Conservation (phyloP, 1,140 invertebrate species). For the Apis cerana region DNA sequence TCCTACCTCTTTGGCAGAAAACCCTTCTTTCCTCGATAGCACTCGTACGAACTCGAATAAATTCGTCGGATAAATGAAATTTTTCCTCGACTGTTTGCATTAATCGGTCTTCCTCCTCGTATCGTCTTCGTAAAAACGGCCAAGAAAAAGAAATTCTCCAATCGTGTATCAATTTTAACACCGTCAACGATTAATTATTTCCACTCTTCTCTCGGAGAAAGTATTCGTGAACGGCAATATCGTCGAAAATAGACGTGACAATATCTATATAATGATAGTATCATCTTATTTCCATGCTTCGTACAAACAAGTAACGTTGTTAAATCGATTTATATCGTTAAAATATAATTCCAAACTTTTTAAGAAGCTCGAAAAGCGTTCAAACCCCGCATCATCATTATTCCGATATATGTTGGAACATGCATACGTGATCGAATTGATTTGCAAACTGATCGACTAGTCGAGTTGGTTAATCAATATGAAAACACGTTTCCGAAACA, state of each 20-base stretch:
- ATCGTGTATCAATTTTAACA: background rate
- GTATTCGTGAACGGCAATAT: background rate
- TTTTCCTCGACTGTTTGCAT: background rate
- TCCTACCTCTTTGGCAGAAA: background rate
- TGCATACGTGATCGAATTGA: no score
- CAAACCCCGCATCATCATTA: no score
- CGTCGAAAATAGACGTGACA: background rate
- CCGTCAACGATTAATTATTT: background rate
- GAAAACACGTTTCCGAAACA: no score
- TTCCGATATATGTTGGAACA: no score
- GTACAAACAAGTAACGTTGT: no score
- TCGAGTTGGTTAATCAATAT: no score
- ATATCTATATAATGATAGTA: no score
- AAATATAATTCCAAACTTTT: no score
- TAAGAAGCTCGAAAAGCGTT: no score
- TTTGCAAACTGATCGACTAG: no score
- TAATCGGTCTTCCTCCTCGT: background rate
- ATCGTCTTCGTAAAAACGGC: background rate
- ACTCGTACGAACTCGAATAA: background rate
- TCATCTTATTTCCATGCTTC: background rate
- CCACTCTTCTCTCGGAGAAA: background rate
- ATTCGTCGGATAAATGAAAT: slow-evolving; percentile 9
- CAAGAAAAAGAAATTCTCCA: background rate
- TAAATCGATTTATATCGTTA: no score
- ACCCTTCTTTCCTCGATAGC: background rate